phyloP scores from a whole-genome alignment of 2,797 vertebrate genomes.

The Manis javanica region DNA sequence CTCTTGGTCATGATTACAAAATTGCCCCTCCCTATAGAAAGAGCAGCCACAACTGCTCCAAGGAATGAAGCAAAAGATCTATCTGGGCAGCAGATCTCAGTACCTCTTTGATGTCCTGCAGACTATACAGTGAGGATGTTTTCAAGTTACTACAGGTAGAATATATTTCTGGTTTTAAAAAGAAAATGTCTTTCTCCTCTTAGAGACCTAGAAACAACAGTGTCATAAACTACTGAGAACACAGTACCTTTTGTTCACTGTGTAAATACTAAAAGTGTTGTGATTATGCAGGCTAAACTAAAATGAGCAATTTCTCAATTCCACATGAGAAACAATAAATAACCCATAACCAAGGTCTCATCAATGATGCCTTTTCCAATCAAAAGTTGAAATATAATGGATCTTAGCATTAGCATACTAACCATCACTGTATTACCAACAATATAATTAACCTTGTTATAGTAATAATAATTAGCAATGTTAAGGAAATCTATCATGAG shows the following conservation, averaged over 20 bases:
- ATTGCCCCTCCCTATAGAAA: neutral
- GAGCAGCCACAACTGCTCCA: neutral
- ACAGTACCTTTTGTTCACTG: neutral
- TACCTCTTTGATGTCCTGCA: neutral
- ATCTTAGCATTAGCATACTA: neutral
- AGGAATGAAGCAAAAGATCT: neutral
- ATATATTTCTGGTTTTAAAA: constrained; percentile 25
- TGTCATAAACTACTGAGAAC: neutral
- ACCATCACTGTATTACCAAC: neutral
- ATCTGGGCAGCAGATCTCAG: neutral
- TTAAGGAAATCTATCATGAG: neutral
- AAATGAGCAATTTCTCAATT: neutral
- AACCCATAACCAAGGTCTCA: neutral
- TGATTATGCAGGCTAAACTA: neutral
- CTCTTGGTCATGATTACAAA: constrained; percentile 11
- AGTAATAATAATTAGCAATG: constrained; percentile 38
- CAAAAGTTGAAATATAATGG: neutral
- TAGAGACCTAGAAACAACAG: constrained; percentile 8
- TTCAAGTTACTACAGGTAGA: neutral
- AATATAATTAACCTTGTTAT: constrained; percentile 25
- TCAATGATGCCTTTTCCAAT: neutral
- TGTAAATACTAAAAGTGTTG: neutral
- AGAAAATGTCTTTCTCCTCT: constrained; percentile 15
- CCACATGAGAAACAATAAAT: neutral
- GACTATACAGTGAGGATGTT: neutral